phyloP scores from a whole-genome alignment of 2,113 vertebrate genomes.

The Pomatorhinus ruficollis region DNA sequence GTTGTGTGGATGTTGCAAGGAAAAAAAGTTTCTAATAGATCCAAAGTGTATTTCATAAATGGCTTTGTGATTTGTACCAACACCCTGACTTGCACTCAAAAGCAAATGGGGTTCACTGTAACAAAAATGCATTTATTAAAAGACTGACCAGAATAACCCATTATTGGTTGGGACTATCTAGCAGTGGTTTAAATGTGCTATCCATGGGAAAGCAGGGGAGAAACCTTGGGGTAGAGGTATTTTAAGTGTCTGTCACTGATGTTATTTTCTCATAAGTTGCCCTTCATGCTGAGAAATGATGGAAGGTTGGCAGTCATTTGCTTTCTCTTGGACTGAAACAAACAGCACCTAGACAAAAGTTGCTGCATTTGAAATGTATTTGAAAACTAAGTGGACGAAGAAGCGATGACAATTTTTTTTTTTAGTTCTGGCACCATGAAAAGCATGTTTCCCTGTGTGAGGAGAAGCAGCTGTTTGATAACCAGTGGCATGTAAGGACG shows the following conservation, averaged over 20 bases:
- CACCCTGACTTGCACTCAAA: background rate
- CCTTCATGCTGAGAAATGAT: constrained; percentile 62
- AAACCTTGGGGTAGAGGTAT: constrained; percentile 72
- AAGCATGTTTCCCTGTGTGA: background rate
- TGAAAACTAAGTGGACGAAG: constrained; percentile 57
- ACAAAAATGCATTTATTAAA: background rate
- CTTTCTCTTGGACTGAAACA: constrained; percentile 48
- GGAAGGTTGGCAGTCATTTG: constrained; percentile 59
- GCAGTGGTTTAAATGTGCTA: constrained; percentile 60
- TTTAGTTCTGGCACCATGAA: background rate
- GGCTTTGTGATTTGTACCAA: background rate
- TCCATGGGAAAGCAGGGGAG: constrained; percentile 53
- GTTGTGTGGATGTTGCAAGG: background rate
- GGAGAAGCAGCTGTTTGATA: background rate
- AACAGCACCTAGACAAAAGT: background rate
- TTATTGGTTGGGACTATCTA: constrained; percentile 11
- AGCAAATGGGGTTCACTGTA: background rate
- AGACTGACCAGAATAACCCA: background rate
- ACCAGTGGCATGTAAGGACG: background rate
- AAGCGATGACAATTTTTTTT: background rate
- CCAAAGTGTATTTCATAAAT: background rate
- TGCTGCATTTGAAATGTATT: constrained; percentile 48
- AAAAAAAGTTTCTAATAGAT: background rate
- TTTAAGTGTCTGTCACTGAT: constrained; percentile 68
- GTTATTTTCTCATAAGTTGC: constrained; percentile 77